Conservation (phyloP, 2,888 invertebrate species). For the Lumbricus terrestris region DNA sequence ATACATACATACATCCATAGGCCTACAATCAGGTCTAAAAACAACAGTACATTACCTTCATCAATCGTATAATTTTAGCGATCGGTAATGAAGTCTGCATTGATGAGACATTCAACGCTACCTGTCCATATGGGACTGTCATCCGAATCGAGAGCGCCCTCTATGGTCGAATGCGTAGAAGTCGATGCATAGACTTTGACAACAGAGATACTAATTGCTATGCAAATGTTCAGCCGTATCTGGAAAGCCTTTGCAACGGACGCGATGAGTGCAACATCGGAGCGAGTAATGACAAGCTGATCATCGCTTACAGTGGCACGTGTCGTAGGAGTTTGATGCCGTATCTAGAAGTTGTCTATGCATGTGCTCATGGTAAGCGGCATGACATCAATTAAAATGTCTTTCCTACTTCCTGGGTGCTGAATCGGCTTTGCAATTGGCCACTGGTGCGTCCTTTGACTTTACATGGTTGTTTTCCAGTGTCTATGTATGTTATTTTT, state of each 20-base stretch:
- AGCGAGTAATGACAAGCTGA: not conserved
- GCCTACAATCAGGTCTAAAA: too few relatives aligned
- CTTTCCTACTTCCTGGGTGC: too few relatives aligned
- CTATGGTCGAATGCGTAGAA: not conserved
- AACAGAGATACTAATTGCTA: not conserved
- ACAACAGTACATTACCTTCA: too few relatives aligned
- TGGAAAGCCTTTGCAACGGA: not conserved
- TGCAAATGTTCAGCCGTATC: not conserved
- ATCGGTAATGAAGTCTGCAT: not conserved
- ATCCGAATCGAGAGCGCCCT: not conserved
- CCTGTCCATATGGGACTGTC: not conserved
- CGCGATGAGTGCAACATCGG: not conserved
- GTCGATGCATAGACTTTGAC: not conserved
- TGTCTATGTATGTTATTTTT: too few relatives aligned
- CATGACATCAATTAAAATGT: too few relatives aligned
- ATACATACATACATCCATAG: too few relatives aligned
- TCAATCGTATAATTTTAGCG: not conserved
- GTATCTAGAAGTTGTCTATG: not conserved
- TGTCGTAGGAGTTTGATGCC: not conserved
- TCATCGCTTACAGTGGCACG: fast-evolving
- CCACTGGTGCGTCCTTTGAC: too few relatives aligned
- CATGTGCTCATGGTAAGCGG: not conserved
- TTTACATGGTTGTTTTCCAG: too few relatives aligned
- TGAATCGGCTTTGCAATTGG: too few relatives aligned
- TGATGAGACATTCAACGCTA: not conserved